Evolutionary conservation across 2,888 invertebrate genomes (phyloP), one percentile per base, ranked within the genome.

Genomic region (Drosophila gaucha): DNA sequence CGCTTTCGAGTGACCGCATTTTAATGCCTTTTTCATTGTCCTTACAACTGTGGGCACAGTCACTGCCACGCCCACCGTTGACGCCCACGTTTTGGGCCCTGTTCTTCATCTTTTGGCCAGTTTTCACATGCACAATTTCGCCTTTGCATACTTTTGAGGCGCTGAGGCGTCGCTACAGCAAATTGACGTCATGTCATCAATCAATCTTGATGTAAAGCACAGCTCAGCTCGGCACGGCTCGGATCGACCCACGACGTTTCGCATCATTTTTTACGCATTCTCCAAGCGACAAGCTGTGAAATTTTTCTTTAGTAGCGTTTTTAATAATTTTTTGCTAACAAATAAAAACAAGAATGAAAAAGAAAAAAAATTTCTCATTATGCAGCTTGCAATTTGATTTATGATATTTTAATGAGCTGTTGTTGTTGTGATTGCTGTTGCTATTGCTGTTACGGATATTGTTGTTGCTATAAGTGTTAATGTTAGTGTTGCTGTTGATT

Each of bases 1-100:
- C 20, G 31, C 31, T 31, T 31, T 41, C 31, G 49, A 66, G 68
- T 78, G 87, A 80, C 89, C 87, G 67, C 80, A 77, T 74, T 88
- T 84, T 88, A 88, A 86, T 88, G 83, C 69, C 74, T 80, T 86
- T 83, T 83, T 86, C 87, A 83, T 88, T 86, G 87, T 80, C 67
- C 69, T 69, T 66, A 67, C 77, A 78, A 74, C 64, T 65, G 58
- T 49, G 56, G 55, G 59, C 31, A 10, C 8, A 26, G 43, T 16
- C 46, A 20, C 5, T 8, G 52, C 9, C 67, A 44, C 35, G 31
- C 50, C 36, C 18, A 16, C 4, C 8, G 16, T 1, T 16, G 33
- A 31, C 18, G 30, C 33, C 47, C 22, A 47, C 46, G 6, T n/a
- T 22, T 3, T 43, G 44, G 55, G 31, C 66, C 28, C 62, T 12